Evolutionary conservation across 2,888 invertebrate genomes (phyloP), one percentile per base, ranked within the genome.

Genomic region (Lymantria dispar): DNA sequence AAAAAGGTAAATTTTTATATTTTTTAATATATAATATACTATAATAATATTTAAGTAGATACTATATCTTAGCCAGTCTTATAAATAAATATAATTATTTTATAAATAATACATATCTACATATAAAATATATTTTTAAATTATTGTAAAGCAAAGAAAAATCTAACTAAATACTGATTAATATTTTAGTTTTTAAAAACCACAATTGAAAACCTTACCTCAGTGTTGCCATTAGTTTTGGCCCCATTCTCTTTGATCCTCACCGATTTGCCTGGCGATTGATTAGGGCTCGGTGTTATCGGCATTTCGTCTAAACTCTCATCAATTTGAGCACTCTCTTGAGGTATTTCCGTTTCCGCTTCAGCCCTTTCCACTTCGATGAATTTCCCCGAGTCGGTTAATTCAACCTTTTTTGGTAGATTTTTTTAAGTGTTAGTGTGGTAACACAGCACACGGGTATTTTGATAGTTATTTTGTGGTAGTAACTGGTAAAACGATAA

Each of bases 331-430:
- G 67, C 62, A 57, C 56, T 66, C 55, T 68, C 61, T 62, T 64
- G 62, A 58, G 62, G 62, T 52, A 55, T 52, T 30, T 60, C 62
- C 12, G 54, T 65, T 9, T 80, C 77, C 42, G 67, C 68, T 3
- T 84, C 82, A 0, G 52, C 66, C 29, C 83, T 77, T 60, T 92
- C 92, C 46, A 91, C 85, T 80, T 92, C 92, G 76, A 92, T 87
- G 85, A 92, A 92, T 73, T 90, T 91, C 12, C 91, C 91, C 59
- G 88, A 85, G 65, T 87, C 85, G 41, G 91, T 91, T 74, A 91
- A 65, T 89, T 92, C 91, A 60, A 91, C 90, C 92, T 91, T 89
- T 74, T 78, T 14, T 40, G 40, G 40, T 40, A 40, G 14, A 40
- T 40, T 40, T 13, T n/a, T 70, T 43, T 52, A 73, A 46, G 46